Base-by-base conservation (phyloP, 2,797 vertebrate species). In the Columba guinea region DNA sequence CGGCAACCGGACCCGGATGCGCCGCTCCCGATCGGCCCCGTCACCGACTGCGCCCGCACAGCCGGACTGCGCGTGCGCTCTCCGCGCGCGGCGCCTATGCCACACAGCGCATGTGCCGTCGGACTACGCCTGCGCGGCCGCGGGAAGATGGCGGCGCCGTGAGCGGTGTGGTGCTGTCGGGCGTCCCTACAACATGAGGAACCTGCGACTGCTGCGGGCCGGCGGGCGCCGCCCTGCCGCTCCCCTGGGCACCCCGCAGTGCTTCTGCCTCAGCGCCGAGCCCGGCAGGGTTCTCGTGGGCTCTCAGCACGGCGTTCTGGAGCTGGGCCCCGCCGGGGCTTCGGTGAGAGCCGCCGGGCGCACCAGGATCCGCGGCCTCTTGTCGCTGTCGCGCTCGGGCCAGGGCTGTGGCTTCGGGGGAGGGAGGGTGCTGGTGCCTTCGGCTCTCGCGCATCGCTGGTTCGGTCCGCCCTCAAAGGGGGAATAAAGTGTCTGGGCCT, bases 191-290 rank as follows among this genome's bases (percentile, higher is more conserved):
- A 2, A 87, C 56, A 99, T 99, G 99, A 97, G 99, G 95, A 99
- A 99, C 93, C 94, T 99, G 74, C 98, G 98, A 97, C 97, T 99
- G 91, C 91, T 98, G 96, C 98, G 93, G 83, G 94, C 97, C 35
- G 91, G 97, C 32, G 92, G 97, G 56, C 97, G 97, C 89, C 90
- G 95, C 2, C 95, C 88, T 46, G 92, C 96, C 68, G 93, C 79
- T 1, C 98, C 89, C 64, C 74, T 55, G 1, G 99, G 99, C 24
- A 96, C 70, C 5, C 99, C 99, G 1, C 98, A 97, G 93, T 98
- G 98, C 94, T 95, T 98, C 70, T 97, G 93, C 17, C 95, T 99
- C 11, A 97, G 98, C 21, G 79, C 95, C 0, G 98, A 99, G 84
- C 95, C 97, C 3, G 97, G 98, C 12, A 98, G 98, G 0, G 82